Evolutionary conservation across 2,113 vertebrate species (phyloP), one percentile per base, ranked within the genome.

Genomic region (Plecturocebus donacophilus): DNA sequence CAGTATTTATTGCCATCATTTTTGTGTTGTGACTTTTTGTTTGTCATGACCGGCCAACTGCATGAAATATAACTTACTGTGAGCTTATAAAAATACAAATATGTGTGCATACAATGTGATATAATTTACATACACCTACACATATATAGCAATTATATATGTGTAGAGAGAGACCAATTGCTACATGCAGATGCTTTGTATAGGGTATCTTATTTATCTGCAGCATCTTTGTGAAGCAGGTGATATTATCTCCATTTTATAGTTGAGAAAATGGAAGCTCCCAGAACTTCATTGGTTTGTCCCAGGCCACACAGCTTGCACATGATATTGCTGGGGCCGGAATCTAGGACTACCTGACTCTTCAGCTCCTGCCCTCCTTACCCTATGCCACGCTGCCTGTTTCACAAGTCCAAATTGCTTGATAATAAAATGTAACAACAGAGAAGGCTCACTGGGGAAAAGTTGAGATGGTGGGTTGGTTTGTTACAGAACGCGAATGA

Each of bases 381-480:
- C 23, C 20, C 13, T 7, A 56, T 45, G 64, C 42, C 56, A 75
- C 11, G 10, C 17, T 35, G 80, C 27, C 3, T 30, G 12, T 90
- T 90, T 66, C 52, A 30, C 71, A 95, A 73, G 49, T 68, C 84
- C 83, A 20, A 13, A n/a, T 10, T 42, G 47, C 84, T 45, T 1
- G 20, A 35, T 87, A 23, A 58, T 71, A 86, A 58, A 85, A 54
- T 68, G 30, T 13, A 86, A 49, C 11, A 64, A 0, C 71, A 49
- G 76, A 79, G 58, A 49, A 93, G 54, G 66, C 58, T 87, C 47
- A 13, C 47, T 25, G 42, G 68, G 61, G 61, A 68, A 80, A 66
- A 87, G 61, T 17, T 54, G 93, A 91, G 91, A 19, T 25, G 66
- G 75, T n/a, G 42, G 54, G 71, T 91, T 95, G 89, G n/a, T 61